Conservation (phyloP, 2,888 invertebrate genomes). For the Lepidochrysops patricia region DNA sequence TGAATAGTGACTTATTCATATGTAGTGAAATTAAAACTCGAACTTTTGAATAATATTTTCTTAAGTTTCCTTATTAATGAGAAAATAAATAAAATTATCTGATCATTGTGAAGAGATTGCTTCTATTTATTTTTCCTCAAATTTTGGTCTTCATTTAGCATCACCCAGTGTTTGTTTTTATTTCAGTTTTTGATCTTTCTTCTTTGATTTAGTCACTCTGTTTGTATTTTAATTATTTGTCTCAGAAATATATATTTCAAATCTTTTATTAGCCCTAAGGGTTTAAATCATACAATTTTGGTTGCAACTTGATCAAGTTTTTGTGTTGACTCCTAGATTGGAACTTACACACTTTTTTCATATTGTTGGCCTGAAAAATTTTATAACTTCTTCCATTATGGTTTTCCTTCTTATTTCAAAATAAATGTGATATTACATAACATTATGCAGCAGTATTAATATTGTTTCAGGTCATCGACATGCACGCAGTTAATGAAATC, state of each 20-base stretch:
- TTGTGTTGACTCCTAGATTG: too few relatives aligned
- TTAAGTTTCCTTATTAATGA: too few relatives aligned
- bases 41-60: too few relatives aligned
- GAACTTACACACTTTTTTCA: too few relatives aligned
- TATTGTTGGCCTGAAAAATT: not conserved
- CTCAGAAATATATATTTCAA: too few relatives aligned
- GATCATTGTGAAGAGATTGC: not conserved
- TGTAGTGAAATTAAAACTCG: too few relatives aligned
- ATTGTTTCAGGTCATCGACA: conserved; percentile 89
- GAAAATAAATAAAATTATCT: not conserved
- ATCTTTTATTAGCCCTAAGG: too few relatives aligned
- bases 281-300: not conserved
- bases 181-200: not conserved
- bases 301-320: too few relatives aligned
- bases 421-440: not conserved
- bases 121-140: not conserved
- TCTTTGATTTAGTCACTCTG: not conserved
- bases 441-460: not conserved
- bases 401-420: not conserved
- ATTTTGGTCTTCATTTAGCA: not conserved
- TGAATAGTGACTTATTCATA: too few relatives aligned
- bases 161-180: not conserved
- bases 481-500: conserved; percentile 93
- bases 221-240: not conserved
- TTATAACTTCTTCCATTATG: not conserved